phyloP scores from a whole-genome alignment of 1,140 invertebrate species.

The Drosophila trapezifrons region DNA sequence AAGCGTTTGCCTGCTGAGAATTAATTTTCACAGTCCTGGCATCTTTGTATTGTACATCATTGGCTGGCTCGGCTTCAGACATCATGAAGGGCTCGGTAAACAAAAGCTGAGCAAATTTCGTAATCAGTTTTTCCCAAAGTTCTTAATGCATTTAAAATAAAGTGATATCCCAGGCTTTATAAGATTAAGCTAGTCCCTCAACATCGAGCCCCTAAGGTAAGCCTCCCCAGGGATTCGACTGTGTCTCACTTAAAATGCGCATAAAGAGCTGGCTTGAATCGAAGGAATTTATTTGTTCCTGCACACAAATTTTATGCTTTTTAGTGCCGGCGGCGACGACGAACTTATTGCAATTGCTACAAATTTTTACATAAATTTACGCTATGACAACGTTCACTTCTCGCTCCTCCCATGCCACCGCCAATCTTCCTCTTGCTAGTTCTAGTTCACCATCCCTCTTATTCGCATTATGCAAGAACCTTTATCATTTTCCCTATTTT shows the following conservation, averaged over 20 bases:
- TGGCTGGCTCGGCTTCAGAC: constrained; percentile 55
- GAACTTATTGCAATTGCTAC: constrained; percentile 77
- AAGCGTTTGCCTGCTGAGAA: constrained; percentile 67
- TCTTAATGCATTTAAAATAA: constrained; percentile 73
- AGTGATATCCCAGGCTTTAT: constrained; percentile 33
- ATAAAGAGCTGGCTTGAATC: constrained; percentile 45
- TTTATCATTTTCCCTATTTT: constrained; percentile 63
- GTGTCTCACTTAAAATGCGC: constrained; percentile 54
- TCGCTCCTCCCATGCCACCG: not conserved
- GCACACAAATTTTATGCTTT: constrained; percentile 49
- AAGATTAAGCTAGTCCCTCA: not conserved
- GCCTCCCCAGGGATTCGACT: constrained; percentile 4
- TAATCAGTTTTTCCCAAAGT: constrained; percentile 71
- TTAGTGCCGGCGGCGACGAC: constrained; percentile 29
- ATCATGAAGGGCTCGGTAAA: constrained; percentile 66
- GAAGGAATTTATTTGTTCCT: constrained; percentile 69
- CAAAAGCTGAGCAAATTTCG: constrained; percentile 50
- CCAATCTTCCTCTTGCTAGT: not conserved
- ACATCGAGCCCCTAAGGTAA: not conserved
- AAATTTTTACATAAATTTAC: constrained; percentile 82
- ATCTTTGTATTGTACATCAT: constrained; percentile 56
- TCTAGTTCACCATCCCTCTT: constrained; percentile 19
- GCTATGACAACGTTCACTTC: constrained; percentile 47
- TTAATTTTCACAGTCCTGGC: constrained; percentile 62
- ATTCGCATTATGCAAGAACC: constrained; percentile 61